phyloP scores from a whole-genome alignment of 2,113 vertebrate genomes.

The Echinops telfairi region DNA sequence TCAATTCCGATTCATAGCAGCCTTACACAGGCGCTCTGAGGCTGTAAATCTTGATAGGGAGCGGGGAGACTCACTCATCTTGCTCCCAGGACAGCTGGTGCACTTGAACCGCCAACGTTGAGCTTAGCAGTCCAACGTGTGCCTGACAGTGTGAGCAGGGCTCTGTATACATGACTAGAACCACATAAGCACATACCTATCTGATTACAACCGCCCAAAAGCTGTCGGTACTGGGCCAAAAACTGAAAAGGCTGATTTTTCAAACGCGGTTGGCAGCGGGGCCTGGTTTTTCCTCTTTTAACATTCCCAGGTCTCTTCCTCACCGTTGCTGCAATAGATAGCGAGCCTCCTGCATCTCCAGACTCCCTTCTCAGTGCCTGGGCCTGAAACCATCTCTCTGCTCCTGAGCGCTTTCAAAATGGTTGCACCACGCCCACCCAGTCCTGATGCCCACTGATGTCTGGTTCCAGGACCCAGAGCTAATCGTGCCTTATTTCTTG shows the following conservation, averaged over 20 bases:
- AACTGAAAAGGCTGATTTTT: conserved; percentile 12
- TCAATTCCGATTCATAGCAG: no score
- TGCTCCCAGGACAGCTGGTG: no score
- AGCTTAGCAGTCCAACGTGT: no score
- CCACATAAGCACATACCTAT: not conserved
- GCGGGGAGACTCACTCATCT: no score
- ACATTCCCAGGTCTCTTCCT: not conserved
- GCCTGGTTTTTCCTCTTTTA: not conserved
- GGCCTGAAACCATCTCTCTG: not conserved
- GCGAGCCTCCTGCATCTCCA: not conserved
- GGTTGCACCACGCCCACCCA: not conserved
- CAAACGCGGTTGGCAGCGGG: not conserved
- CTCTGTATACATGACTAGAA: not conserved
- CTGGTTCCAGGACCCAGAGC: not conserved
- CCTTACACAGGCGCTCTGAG: no score
- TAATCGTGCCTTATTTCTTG: not conserved
- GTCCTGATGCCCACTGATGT: not conserved
- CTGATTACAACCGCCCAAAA: not conserved
- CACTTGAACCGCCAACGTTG: no score
- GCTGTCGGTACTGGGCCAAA: not conserved
- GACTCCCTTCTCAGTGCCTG: not conserved
- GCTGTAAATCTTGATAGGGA: no score
- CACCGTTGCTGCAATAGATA: not conserved
- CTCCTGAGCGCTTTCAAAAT: not conserved
- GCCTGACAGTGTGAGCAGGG: no score